Percentiles rank a stretch among this genome's conserved stretches.
These are phyloP conservation scores for Dendrocincla fuliginosa DNA, from an alignment of 2,797 vertebrate genomes.

Conservation along the genomic window DNA sequence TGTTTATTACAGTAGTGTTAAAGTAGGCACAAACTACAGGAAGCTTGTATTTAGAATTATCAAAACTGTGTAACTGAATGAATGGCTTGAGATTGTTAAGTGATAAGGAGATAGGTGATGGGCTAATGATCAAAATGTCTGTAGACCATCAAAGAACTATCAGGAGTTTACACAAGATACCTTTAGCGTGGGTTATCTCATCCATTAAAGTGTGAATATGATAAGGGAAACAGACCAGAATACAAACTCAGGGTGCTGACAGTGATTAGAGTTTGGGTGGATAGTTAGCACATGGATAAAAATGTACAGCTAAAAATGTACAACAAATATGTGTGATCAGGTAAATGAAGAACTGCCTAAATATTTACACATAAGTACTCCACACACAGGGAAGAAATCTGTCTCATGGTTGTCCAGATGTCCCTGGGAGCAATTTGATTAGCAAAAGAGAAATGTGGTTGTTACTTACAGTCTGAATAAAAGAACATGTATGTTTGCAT, in stretches of 20 bases:
- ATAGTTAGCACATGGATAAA: background rate
- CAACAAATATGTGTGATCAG: background rate
- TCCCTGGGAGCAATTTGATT: background rate
- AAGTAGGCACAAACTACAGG: background rate
- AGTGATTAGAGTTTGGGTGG: background rate
- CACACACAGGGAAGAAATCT: background rate
- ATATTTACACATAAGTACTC: background rate
- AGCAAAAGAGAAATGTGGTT: background rate
- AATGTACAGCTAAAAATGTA: background rate
- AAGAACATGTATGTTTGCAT: background rate
- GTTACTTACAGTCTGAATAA: background rate
- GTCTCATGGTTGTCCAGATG: background rate
- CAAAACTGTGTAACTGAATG: background rate
- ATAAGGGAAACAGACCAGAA: background rate
- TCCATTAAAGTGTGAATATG: background rate
- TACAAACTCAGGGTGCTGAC: background rate
- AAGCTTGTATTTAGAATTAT: background rate
- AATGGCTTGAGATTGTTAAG: background rate
- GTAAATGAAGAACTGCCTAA: background rate
- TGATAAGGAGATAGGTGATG: background rate
- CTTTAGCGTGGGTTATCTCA: background rate
- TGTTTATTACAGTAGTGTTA: background rate
- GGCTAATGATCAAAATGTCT: background rate
- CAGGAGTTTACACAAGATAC: background rate
- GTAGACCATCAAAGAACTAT: background rate